A percentile compares a stretch with the other conserved stretches of the same genome.
Evolutionary conservation across 2,797 vertebrate genomes (phyloP).

Genomic region (Balearica regulorum): DNA sequence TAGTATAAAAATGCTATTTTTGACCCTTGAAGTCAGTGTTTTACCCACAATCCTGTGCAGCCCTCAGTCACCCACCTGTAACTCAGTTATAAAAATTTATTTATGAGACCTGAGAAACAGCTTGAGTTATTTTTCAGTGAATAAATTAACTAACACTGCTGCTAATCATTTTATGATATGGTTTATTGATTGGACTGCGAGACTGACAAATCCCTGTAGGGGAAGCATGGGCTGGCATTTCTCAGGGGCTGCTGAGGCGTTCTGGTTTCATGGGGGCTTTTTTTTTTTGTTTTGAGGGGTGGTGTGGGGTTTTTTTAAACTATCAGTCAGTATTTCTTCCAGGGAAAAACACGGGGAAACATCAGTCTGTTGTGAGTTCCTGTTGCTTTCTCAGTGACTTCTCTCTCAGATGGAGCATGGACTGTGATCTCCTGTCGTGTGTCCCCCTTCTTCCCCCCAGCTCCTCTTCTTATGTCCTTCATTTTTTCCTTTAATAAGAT

Average conservation of each 20-base stretch:
- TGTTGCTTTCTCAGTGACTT: background rate
- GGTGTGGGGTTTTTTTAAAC: background rate
- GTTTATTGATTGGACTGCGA: background rate
- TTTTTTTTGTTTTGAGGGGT: background rate
- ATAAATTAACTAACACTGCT: background rate
- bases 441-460: no score
- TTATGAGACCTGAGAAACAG: background rate
- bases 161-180: background rate
- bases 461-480: background rate
- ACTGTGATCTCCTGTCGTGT: background rate
- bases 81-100: background rate
- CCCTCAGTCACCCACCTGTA: background rate
- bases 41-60: background rate
- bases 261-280: background rate
- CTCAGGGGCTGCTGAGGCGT: background rate
- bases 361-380: background rate
- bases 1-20: background rate
- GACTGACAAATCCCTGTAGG: background rate
- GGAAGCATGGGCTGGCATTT: background rate
- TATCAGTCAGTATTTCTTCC: background rate
- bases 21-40: background rate
- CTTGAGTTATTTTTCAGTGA: background rate
- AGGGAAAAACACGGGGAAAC: background rate
- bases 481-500: background rate
- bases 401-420: background rate